phyloP scores from a whole-genome alignment of 2,888 invertebrate species.

The Buathra laborator region DNA sequence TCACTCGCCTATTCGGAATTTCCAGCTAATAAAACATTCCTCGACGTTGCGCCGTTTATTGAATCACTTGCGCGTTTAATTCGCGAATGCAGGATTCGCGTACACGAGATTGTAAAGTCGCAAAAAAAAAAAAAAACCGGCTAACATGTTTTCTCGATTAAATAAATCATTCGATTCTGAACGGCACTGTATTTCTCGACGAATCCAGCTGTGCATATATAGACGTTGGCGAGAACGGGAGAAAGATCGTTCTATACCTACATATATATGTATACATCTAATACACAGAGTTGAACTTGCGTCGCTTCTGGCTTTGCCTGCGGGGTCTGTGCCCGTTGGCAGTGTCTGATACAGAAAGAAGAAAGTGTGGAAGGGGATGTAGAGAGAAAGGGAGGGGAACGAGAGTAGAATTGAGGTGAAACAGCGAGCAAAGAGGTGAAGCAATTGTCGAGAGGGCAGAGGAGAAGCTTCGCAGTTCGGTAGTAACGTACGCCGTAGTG shows the following conservation, averaged over 20 bases:
- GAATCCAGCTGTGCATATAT: constrained; percentile 2
- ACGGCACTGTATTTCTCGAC: neutral
- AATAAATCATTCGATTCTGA: neutral
- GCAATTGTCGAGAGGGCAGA: constrained; percentile 47
- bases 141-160: neutral
- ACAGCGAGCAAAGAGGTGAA: constrained; percentile 38
- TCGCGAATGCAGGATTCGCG: neutral
- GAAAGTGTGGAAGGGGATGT: neutral
- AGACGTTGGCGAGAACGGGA: neutral
- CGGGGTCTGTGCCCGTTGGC: neutral
- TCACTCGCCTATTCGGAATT: neutral
- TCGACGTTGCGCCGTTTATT: neutral
- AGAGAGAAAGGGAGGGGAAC: neutral
- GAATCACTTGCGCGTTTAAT: neutral
- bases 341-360: neutral
- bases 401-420: constrained; percentile 28
- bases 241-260: neutral
- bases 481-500: neutral
- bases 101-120: neutral
- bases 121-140: neutral
- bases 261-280: neutral
- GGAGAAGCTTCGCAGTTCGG: constrained; percentile 15
- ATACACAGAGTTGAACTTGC: neutral
- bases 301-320: neutral
- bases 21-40: neutral